Percentiles rank a stretch among this genome's conserved stretches.
Evolutionary conservation across 2,797 vertebrate species (phyloP).

Genomic region (Acrossocheilus wenchowensis): DNA sequence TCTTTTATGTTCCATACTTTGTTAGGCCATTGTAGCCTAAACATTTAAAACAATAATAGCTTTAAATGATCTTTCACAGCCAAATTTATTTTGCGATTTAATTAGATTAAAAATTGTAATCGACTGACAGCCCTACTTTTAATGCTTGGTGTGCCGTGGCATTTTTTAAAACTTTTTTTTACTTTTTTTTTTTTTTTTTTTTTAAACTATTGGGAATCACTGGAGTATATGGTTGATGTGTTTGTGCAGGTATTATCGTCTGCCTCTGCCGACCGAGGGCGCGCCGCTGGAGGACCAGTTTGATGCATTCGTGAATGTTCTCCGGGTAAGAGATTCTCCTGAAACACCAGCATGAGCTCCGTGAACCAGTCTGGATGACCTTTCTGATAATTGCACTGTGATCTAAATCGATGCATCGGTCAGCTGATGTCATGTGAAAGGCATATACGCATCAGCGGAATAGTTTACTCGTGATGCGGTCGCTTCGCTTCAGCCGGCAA

Average conservation of each 20-base stretch:
- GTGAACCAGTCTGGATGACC: neutral
- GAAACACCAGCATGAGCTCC: neutral
- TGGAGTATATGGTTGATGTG: neutral
- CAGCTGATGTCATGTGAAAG: constrained; percentile 3
- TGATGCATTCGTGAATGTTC: constrained; percentile 77
- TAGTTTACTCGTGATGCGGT: neutral
- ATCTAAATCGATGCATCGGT: neutral
- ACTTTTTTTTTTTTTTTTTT: no score
- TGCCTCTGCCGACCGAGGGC: constrained; percentile 89
- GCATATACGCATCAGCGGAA: neutral
- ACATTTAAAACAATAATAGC: no score
- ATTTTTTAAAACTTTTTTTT: no score
- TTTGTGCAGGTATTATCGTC: constrained; percentile 88
- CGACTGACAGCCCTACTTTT: no score
- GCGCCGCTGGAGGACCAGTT: constrained; percentile 91
- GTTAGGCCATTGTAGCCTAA: no score
- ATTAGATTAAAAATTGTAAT: no score
- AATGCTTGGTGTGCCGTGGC: no score
- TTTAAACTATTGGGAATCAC: no score
- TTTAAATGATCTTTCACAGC: no score
- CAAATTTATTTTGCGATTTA: no score
- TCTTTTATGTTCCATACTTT: no score
- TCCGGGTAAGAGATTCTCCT: neutral
- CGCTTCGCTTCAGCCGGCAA: neutral
- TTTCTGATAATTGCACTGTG: no score